Conservation (phyloP, 2,888 invertebrate species). For the Celastrina argiolus region DNA sequence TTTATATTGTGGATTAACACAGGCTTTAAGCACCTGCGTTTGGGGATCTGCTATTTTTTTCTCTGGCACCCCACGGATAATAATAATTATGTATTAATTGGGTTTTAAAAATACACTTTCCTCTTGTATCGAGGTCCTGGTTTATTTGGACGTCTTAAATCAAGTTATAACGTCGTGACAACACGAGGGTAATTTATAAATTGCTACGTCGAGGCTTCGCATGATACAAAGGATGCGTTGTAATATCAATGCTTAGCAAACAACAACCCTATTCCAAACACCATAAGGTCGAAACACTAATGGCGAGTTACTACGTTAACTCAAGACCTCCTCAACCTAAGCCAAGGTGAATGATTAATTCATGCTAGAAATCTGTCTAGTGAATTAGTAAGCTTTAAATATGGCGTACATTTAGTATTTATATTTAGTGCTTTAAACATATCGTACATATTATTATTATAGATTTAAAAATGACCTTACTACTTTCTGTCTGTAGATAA, state of each 20-base stretch:
- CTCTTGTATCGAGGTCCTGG: background rate
- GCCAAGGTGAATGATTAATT: constrained; percentile 15
- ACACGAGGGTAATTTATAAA: constrained; percentile 54
- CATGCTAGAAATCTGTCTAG: background rate
- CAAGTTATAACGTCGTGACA: background rate
- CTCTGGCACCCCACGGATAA: no score
- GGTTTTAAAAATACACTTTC: background rate
- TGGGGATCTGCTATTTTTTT: no score
- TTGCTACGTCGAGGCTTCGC: constrained; percentile 40
- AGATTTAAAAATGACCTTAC: no score
- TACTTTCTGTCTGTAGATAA: background rate
- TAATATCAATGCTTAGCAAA: background rate
- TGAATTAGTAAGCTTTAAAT: background rate
- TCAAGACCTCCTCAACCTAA: background rate
- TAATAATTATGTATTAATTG: no score
- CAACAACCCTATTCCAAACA: background rate
- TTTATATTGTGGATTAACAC: no score
- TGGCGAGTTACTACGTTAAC: background rate
- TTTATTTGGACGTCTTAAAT: background rate
- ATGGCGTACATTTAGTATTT: background rate
- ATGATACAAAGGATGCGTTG: constrained; percentile 26
- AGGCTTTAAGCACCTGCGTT: no score
- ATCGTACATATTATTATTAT: no score
- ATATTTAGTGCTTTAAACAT: constrained; percentile 2
- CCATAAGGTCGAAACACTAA: background rate